Conservation (phyloP, 2,113 vertebrate genomes). For the Nesospiza acunhae region DNA sequence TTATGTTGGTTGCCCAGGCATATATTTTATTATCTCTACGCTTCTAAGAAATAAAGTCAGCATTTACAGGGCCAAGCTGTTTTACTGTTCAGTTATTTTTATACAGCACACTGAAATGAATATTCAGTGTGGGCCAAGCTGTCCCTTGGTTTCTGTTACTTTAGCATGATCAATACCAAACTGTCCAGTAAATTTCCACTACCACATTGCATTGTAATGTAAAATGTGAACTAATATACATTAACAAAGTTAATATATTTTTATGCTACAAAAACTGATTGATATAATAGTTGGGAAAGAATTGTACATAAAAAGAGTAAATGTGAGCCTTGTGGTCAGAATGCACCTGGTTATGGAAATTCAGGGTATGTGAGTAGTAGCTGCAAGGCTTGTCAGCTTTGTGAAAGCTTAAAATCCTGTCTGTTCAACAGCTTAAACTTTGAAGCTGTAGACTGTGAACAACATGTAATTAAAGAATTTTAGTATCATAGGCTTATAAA, state of each 20-base stretch:
- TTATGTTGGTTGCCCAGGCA: not conserved
- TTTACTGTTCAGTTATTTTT: no score
- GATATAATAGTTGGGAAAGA: not conserved
- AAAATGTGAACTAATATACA: not conserved
- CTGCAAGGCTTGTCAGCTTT: not conserved
- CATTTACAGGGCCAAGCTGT: not conserved
- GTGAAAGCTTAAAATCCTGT: not conserved
- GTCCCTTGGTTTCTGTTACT: not conserved
- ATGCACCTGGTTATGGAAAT: not conserved
- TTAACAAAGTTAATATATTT: not conserved
- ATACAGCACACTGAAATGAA: no score
- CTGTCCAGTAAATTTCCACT: not conserved
- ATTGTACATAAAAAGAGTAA: not conserved
- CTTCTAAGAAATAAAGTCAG: not conserved
- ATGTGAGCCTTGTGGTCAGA: not conserved
- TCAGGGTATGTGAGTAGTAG: not conserved
- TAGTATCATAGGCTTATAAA: not conserved
- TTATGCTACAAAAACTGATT: not conserved
- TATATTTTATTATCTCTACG: not conserved
- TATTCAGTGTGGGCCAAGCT: rapidly evolving
- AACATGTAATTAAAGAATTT: not conserved
- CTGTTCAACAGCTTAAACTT: not conserved
- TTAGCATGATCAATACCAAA: not conserved
- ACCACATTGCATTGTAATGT: not conserved
- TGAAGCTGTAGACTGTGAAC: not conserved